Evolutionary conservation across 1,140 invertebrate genomes (phyloP).

Genomic region (Sycophila sp.): DNA sequence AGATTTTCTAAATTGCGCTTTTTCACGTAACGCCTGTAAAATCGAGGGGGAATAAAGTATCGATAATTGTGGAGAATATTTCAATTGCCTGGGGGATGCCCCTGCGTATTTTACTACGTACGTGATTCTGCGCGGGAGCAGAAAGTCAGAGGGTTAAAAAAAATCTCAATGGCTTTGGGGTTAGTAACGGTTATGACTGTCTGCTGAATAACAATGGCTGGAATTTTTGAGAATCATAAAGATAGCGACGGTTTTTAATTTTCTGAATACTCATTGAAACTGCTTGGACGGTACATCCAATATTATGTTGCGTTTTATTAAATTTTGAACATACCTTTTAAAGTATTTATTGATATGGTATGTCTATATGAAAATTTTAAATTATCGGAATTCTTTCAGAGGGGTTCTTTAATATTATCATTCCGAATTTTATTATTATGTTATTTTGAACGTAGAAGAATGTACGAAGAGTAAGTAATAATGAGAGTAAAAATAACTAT

Average conservation of each 20-base stretch:
- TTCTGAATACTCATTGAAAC: background rate
- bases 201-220: conserved; percentile 14
- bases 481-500: too few relatives aligned
- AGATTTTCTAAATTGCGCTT: too few relatives aligned
- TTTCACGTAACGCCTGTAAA: background rate
- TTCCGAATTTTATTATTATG: too few relatives aligned
- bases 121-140: background rate
- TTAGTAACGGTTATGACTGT: conserved; percentile 20
- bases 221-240: conserved; percentile 15
- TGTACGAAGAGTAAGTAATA: too few relatives aligned
- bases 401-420: too few relatives aligned
- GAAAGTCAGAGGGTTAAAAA: background rate
- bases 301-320: too few relatives aligned
- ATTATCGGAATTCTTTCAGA: too few relatives aligned
- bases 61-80: conserved; percentile 14
- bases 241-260: conserved; percentile 2
- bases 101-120: background rate
- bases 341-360: too few relatives aligned
- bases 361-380: too few relatives aligned
- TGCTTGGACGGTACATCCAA: too few relatives aligned
- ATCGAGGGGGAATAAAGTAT: background rate
- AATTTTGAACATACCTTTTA: too few relatives aligned
- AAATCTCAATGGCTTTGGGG: background rate
- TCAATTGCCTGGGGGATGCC: background rate
- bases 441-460: too few relatives aligned